Evolutionary conservation across 2,113 vertebrate genomes (phyloP).

Genomic region (Siphamia tubifer): DNA sequence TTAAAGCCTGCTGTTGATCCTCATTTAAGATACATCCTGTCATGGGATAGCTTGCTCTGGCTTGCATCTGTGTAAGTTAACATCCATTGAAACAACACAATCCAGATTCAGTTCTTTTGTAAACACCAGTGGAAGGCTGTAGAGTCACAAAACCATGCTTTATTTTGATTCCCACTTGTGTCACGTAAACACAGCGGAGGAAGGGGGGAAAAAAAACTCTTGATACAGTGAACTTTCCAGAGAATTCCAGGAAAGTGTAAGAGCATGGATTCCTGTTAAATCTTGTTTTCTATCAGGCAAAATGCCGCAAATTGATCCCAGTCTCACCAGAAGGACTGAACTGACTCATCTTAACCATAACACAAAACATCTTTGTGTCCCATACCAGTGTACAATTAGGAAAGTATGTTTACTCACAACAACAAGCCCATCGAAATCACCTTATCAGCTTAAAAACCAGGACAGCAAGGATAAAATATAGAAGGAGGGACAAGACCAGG

Average conservation of each 20-base stretch:
- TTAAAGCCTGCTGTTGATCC: no score
- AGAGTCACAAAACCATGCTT: not conserved
- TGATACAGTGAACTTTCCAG: conserved; percentile 15
- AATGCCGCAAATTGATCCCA: not conserved
- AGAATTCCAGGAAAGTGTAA: not conserved
- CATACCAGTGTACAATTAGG: not conserved
- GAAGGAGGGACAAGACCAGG: not conserved
- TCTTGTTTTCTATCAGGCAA: conserved; percentile 2
- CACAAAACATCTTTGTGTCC: not conserved
- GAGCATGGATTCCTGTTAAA: conserved; percentile 21
- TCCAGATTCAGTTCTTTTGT: not conserved
- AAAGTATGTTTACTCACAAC: conserved; percentile 2
- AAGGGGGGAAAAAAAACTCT: not conserved
- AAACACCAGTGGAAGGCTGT: not conserved
- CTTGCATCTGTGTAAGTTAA: not conserved
- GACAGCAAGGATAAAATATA: not conserved
- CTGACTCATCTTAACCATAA: not conserved
- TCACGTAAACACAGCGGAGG: conserved; percentile 27
- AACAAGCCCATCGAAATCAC: not conserved
- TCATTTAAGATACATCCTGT: not conserved
- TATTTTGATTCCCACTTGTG: conserved; percentile 17
- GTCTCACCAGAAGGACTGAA: not conserved
- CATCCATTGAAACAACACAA: not conserved
- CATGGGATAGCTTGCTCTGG: conserved; percentile 8
- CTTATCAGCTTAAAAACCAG: conserved; percentile 35